Base-by-base conservation (phyloP, 1,140 invertebrate species). In the Pseudomyrmex cubaensis region DNA sequence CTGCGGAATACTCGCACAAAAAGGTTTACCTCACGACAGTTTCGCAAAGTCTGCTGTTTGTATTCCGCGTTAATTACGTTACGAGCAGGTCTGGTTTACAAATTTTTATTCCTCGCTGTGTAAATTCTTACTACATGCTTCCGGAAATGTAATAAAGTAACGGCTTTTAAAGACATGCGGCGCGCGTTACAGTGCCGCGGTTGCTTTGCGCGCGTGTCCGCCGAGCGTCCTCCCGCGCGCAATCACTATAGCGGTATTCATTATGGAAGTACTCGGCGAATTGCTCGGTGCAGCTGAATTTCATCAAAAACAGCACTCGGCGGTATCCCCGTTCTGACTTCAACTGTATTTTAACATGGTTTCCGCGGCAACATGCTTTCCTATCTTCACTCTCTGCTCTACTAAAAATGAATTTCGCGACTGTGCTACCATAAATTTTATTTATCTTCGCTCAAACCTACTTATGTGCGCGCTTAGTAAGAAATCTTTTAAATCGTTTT, bases 251-350 rank as follows among this genome's bases (percentile, higher is more conserved):
- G 76, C 54, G 66, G 66, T 80, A 80, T 80, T 80, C 66, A 80
- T 80, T 80, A 80, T 72, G 76, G 66, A 72, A 80, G 76, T 80
- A 80, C 76, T 72, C 76, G 59, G 66, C 72, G 72, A 80, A 80
- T 80, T 80, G 76, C 76, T 72, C 35, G 66, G 66, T 72, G 76
- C 76, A 80, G 46, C 54, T 80, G 66, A 80, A 80, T 80, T 80
- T 72, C 76, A 80, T 72, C 76, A 80, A 80, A 80, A 80, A 80
- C 76, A 80, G 54, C 66, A 70, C 66, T 72, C 54, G 20, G 44
- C 15, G 46, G 66, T 80, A 48, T 80, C 22, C 22, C 56, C 17
- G 56, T 20, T 44, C 44, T 9, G 64, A 70, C 54, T 78, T 78
- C 54, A 70, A 70, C 76, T 72, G 54, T 59, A 78, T 61, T 72